phyloP scores from a whole-genome alignment of 2,888 invertebrate genomes.

The Abrostola tripartita region DNA sequence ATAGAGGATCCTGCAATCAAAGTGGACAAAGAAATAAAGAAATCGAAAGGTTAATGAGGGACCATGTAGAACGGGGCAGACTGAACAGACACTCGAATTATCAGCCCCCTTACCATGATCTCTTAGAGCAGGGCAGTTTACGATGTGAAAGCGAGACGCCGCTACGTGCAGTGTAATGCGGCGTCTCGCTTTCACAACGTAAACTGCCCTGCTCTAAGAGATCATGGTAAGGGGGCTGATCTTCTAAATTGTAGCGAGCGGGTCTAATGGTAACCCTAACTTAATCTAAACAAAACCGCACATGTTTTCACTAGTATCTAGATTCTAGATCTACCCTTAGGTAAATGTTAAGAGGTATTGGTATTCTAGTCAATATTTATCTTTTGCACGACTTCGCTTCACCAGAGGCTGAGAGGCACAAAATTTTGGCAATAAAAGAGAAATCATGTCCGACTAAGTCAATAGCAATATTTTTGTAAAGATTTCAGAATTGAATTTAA shows the following conservation, averaged over 20 bases:
- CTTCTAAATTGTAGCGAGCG: conserved; percentile 50
- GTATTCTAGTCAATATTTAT: conserved; percentile 66
- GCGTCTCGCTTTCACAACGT: too few species aligned
- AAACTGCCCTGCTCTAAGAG: too few species aligned
- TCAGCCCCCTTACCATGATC: too few species aligned
- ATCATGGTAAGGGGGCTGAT: too few species aligned
- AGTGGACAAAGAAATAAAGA: conserved; percentile 58
- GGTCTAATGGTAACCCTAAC: conserved; percentile 61
- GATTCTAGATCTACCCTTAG: conserved; percentile 39
- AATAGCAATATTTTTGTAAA: conserved; percentile 66
- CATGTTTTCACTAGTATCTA: conserved; percentile 53
- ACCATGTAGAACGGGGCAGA: conserved; percentile 62
- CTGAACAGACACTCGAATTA: conserved; percentile 63
- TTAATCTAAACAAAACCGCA: conserved; percentile 63
- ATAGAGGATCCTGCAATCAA: conserved; percentile 59
- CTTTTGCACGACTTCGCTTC: conserved; percentile 58
- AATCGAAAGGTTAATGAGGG: conserved; percentile 69
- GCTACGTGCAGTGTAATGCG: too few species aligned
- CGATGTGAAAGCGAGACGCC: too few species aligned
- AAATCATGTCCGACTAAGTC: conserved; percentile 68
- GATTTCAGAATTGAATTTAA: conserved; percentile 73
- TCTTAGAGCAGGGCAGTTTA: too few species aligned
- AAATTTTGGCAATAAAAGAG: conserved; percentile 62
- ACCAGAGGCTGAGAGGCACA: conserved; percentile 59
- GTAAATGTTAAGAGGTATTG: conserved; percentile 54